phyloP scores from a whole-genome alignment of 2,888 invertebrate genomes.

The Ctenicera cuprea region DNA sequence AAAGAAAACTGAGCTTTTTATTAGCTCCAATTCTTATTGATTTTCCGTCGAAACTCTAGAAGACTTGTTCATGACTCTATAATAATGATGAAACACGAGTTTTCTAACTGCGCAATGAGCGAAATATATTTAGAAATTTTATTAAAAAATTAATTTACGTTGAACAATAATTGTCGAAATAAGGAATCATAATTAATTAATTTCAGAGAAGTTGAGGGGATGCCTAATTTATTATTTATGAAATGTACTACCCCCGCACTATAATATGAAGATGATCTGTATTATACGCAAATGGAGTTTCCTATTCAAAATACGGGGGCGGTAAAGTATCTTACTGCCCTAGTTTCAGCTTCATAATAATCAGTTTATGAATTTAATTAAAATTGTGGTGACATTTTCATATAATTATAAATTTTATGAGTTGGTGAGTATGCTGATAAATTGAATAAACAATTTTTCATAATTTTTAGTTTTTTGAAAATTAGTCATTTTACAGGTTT shows the following conservation, averaged over 20 bases:
- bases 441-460: too few relatives aligned
- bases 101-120: background rate
- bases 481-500: too few relatives aligned
- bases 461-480: too few relatives aligned
- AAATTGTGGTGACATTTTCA: background rate
- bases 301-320: background rate
- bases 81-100: background rate
- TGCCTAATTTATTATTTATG: background rate
- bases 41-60: constrained; percentile 3
- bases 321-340: background rate
- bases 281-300: background rate
- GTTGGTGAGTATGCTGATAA: background rate
- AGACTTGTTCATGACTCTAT: background rate
- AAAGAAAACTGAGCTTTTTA: constrained; percentile 15
- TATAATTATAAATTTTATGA: background rate
- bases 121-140: background rate
- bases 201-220: background rate
- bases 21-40: background rate
- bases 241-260: background rate
- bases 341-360: background rate
- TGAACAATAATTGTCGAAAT: background rate
- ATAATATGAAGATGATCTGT: background rate
- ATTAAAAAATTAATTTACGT: background rate
- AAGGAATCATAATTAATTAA: background rate
- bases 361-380: background rate